Evolutionary conservation across 2,113 vertebrate species (phyloP).

Genomic region (Callaeas wilsoni): DNA sequence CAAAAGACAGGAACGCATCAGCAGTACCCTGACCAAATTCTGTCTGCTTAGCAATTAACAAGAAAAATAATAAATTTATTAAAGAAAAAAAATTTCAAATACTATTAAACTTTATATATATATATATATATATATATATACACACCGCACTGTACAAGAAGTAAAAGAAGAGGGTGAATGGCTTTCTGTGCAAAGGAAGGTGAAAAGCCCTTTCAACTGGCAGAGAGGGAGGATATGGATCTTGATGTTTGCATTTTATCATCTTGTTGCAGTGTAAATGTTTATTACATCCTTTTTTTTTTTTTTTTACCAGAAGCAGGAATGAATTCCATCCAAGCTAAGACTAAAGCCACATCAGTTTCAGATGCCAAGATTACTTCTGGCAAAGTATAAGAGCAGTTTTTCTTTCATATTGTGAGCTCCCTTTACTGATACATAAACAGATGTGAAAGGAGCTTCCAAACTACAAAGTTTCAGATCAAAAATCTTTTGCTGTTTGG

Average conservation of each 20-base stretch:
- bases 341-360: neutral
- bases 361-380: neutral
- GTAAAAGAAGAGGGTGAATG: neutral
- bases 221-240: neutral
- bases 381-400: neutral
- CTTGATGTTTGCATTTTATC: neutral
- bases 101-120: neutral
- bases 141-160: neutral
- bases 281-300: neutral
- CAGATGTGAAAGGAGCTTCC: neutral
- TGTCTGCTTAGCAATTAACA: neutral
- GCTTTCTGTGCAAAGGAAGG: neutral
- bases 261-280: neutral
- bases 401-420: neutral
- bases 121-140: rapidly evolving
- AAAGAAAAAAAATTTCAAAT: neutral
- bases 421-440: neutral
- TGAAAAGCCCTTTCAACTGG: neutral
- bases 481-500: neutral
- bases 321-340: neutral
- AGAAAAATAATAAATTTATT: neutral
- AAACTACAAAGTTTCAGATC: neutral
- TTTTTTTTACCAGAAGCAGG: neutral
- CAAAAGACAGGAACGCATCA: neutral
- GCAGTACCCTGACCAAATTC: neutral